phyloP scores from a whole-genome alignment of 2,113 vertebrate genomes.

The Heliornis fulica region DNA sequence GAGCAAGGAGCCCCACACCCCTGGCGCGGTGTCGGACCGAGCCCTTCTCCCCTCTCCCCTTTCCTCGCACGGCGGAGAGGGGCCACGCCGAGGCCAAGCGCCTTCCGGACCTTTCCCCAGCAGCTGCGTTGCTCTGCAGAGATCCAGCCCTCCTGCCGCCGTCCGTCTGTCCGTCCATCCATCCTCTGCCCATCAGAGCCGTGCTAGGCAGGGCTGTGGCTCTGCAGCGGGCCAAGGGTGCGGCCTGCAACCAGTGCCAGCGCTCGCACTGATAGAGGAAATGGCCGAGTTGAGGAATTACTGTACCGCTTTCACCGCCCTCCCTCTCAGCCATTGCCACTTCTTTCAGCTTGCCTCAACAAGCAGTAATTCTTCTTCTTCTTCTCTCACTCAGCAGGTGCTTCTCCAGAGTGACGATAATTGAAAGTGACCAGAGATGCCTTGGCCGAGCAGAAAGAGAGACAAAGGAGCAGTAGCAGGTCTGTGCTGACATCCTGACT shows the following conservation, averaged over 20 bases:
- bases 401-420: not conserved
- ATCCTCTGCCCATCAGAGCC: too few relatives aligned
- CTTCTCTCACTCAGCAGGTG: not conserved
- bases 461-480: slow-evolving; percentile 55
- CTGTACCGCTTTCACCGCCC: not conserved
- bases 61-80: not conserved
- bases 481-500: slow-evolving; percentile 30
- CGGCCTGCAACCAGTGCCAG: slow-evolving; percentile 18
- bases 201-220: too few relatives aligned
- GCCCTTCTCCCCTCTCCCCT: not conserved
- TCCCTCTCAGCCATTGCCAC: not conserved
- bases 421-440: slow-evolving; percentile 24
- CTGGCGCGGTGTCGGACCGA: not conserved
- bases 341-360: not conserved
- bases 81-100: fast-evolving
- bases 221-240: not conserved
- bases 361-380: not conserved
- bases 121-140: not conserved
- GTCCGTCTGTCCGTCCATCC: too few relatives aligned
- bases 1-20: fast-evolving
- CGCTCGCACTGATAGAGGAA: not conserved
- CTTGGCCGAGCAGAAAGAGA: slow-evolving; percentile 53
- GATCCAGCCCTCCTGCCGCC: not conserved
- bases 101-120: fast-evolving
- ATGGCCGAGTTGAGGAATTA: too few relatives aligned